phyloP scores from a whole-genome alignment of 2,888 invertebrate species.

The Ichneumon xanthorius region DNA sequence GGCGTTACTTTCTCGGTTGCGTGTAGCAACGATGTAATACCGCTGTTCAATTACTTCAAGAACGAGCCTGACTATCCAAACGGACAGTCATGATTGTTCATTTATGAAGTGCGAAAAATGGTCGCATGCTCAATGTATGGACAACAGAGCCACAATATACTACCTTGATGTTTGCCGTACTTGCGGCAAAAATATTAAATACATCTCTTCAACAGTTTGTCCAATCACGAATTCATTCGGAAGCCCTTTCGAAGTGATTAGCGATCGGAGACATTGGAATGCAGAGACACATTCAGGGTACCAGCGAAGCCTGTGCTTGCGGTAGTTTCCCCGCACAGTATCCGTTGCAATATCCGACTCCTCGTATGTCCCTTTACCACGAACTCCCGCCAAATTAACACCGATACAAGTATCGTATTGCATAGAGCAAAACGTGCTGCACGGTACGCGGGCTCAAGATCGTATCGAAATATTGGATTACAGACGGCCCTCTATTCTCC shows the following conservation, averaged over 20 bases:
- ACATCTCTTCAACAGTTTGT: slow-evolving; percentile 15
- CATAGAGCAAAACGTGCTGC: slow-evolving; percentile 5
- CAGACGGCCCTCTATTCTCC: slow-evolving; percentile 3
- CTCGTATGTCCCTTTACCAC: slow-evolving; percentile 11
- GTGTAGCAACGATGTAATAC: background rate
- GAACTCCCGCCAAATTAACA: slow-evolving; percentile 66
- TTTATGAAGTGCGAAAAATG: background rate
- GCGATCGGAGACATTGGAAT: slow-evolving; percentile 71
- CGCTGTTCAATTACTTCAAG: background rate
- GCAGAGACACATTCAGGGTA: slow-evolving; percentile 23
- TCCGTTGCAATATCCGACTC: slow-evolving; percentile 76
- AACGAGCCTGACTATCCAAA: background rate
- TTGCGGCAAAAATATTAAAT: slow-evolving; percentile 1
- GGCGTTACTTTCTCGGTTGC: background rate
- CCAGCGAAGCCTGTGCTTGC: slow-evolving; percentile 71
- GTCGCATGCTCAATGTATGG: background rate
- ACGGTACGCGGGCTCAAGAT: slow-evolving; percentile 33
- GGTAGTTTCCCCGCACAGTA: slow-evolving; percentile 66
- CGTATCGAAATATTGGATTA: slow-evolving; percentile 56
- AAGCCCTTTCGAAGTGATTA: slow-evolving; percentile 73
- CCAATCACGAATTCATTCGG: slow-evolving; percentile 73
- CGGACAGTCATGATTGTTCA: background rate
- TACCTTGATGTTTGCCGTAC: background rate
- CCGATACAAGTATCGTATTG: slow-evolving; percentile 48
- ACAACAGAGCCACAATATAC: background rate